A percentile compares a stretch with the other conserved stretches of the same genome.
These are phyloP conservation scores for Acanthococcus lagerstroemiae DNA, from an alignment of 2,888 invertebrate species.

Conservation along the genomic window DNA sequence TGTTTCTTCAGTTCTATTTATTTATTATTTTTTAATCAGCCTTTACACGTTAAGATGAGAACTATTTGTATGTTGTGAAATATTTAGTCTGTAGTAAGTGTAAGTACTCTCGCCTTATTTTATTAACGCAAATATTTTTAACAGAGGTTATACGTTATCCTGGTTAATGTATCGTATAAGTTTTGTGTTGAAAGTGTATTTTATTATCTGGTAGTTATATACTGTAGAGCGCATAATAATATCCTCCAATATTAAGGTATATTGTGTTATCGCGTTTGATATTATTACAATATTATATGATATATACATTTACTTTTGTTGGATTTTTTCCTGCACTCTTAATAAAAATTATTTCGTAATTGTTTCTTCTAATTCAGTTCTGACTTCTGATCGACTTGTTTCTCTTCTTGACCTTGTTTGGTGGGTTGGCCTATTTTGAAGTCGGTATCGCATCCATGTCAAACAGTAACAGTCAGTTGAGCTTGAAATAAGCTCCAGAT, in stretches of 20 bases:
- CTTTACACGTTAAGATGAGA: constrained; percentile 14
- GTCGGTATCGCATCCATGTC: no score
- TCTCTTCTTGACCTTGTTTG: no score
- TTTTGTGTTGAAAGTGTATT: constrained; percentile 15
- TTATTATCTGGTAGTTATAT: constrained; percentile 18
- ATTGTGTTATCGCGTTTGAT: constrained; percentile 26
- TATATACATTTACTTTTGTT: constrained; percentile 16
- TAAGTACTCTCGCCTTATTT: constrained; percentile 18
- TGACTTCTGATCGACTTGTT: no score
- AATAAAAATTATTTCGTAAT: constrained; percentile 18
- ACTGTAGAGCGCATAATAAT: constrained; percentile 18
- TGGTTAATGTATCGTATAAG: constrained; percentile 19
- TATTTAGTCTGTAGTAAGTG: constrained; percentile 1
- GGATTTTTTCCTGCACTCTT: constrained; percentile 17
- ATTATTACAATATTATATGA: constrained; percentile 18
- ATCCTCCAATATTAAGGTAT: constrained; percentile 19
- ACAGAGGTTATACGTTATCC: constrained; percentile 21
- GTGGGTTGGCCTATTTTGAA: no score
- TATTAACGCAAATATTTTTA: constrained; percentile 24
- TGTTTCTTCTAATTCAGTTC: no score
- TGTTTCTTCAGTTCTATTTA: no score
- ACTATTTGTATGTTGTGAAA: constrained; percentile 12
- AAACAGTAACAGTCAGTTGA: no score
- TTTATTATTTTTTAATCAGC: constrained; percentile 11
- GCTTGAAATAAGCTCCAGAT: no score